Evolutionary conservation across 1,140 invertebrate species (phyloP).

Genomic region (Drosophila melanogaster): DNA sequence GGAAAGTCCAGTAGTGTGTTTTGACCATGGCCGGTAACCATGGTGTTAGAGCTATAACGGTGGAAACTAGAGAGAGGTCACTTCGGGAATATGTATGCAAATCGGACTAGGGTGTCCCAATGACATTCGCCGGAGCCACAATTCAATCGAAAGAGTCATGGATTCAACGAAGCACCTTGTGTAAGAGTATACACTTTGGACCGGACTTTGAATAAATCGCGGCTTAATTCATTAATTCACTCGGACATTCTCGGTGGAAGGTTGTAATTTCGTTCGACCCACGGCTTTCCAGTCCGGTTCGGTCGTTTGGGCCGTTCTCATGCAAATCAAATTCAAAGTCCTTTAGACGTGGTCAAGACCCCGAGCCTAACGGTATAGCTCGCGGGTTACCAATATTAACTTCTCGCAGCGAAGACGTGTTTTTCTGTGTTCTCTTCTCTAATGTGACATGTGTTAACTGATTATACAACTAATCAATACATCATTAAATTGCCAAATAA

Average conservation of each 20-base stretch:
- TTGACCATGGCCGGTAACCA: constrained; percentile 72
- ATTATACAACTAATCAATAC: constrained; percentile 8
- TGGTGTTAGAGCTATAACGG: constrained; percentile 50
- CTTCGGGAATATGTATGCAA: constrained; percentile 57
- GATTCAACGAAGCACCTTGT: constrained; percentile 36
- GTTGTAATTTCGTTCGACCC: constrained; percentile 50
- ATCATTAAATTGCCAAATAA: not conserved
- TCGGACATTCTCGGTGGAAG: constrained; percentile 32
- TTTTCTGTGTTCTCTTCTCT: constrained; percentile 5
- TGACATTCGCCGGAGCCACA: constrained; percentile 47
- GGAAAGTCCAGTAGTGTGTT: constrained; percentile 78
- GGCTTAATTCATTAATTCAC: constrained; percentile 45
- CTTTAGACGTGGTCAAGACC: constrained; percentile 79
- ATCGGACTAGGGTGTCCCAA: constrained; percentile 60
- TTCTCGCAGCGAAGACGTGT: constrained; percentile 1
- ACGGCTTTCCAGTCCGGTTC: constrained; percentile 59
- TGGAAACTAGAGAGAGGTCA: constrained; percentile 68
- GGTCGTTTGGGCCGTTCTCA: constrained; percentile 36
- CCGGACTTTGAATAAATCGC: constrained; percentile 32
- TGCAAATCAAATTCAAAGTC: constrained; percentile 76
- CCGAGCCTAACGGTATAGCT: constrained; percentile 57
- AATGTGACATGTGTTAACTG: constrained; percentile 8
- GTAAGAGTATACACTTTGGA: constrained; percentile 19
- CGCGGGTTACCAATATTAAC: constrained; percentile 25
- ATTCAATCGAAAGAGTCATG: constrained; percentile 4